phyloP scores from a whole-genome alignment of 1,140 invertebrate species.

The Bursaphelenchus mucronatus region DNA sequence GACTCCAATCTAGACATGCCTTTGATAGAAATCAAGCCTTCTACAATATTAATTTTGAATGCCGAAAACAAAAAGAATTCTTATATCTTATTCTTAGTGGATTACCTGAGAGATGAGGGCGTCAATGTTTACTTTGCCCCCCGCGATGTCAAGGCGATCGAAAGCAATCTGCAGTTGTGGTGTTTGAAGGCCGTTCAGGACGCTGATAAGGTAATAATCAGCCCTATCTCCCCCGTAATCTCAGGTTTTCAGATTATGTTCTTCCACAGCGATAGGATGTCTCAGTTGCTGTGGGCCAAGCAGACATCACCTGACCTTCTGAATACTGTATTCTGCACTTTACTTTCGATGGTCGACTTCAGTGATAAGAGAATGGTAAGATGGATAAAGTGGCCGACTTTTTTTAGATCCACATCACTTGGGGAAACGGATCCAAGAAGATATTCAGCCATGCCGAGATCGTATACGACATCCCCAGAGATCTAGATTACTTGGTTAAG shows the following conservation, averaged over 20 bases:
- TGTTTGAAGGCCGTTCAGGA: conserved; percentile 16
- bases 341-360: conserved; percentile 23
- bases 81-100: neutral
- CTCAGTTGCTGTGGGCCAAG: conserved; percentile 7
- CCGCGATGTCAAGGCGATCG: conserved; percentile 16
- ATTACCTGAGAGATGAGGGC: neutral
- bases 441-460: conserved; percentile 25
- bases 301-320: conserved; percentile 24
- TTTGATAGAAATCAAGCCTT: neutral
- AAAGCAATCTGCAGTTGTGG: conserved; percentile 33
- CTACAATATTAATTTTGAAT: conserved; percentile 9
- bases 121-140: neutral
- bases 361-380: conserved; percentile 27
- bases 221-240: neutral
- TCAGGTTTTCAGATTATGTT: conserved; percentile 26
- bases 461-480: conserved; percentile 23
- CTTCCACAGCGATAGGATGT: conserved; percentile 26
- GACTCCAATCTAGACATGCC: neutral
- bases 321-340: conserved; percentile 27
- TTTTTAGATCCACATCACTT: conserved; percentile 28
- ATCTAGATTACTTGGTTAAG: conserved; percentile 25
- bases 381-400: conserved; percentile 18
- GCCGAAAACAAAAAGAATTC: conserved; percentile 3
- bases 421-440: neutral
- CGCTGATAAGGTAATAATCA: conserved; percentile 30